Percentiles rank a stretch among this genome's conserved stretches.
phyloP scores from a whole-genome alignment of 2,797 vertebrate species.

The Stomatorhinus walkeri region DNA sequence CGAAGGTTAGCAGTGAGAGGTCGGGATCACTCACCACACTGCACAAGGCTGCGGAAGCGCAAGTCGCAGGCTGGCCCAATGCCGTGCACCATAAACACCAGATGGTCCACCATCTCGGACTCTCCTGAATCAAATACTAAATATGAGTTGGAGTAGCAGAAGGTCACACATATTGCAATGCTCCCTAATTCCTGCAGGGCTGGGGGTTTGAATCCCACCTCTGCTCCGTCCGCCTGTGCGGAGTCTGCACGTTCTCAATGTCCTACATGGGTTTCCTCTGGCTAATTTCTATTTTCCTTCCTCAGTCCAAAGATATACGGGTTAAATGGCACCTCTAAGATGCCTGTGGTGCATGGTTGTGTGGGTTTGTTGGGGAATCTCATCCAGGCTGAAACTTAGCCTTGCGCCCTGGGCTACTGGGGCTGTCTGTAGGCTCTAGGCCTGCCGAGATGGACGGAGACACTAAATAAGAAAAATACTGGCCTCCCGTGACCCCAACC shows the following conservation, averaged over 20 bases:
- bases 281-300: background rate
- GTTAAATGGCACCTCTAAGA: background rate
- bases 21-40: conserved; percentile 70
- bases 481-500: background rate
- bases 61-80: conserved; percentile 91
- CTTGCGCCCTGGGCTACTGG: background rate
- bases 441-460: background rate
- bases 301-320: background rate
- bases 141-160: background rate
- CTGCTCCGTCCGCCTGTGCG: background rate
- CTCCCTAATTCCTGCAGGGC: background rate
- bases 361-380: background rate
- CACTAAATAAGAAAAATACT: background rate
- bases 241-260: background rate
- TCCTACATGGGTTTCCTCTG: background rate
- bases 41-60: conserved; percentile 87
- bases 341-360: background rate
- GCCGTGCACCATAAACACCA: conserved; percentile 90
- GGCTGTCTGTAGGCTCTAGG: background rate
- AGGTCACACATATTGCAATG: background rate
- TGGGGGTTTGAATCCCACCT: background rate
- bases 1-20: background rate
- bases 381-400: background rate
- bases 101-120: conserved; percentile 77
- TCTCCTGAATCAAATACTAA: conserved; percentile 59